These are phyloP conservation scores for Chaetodon auriga DNA, from an alignment of 2,113 vertebrate species.

Conservation along the genomic window DNA sequence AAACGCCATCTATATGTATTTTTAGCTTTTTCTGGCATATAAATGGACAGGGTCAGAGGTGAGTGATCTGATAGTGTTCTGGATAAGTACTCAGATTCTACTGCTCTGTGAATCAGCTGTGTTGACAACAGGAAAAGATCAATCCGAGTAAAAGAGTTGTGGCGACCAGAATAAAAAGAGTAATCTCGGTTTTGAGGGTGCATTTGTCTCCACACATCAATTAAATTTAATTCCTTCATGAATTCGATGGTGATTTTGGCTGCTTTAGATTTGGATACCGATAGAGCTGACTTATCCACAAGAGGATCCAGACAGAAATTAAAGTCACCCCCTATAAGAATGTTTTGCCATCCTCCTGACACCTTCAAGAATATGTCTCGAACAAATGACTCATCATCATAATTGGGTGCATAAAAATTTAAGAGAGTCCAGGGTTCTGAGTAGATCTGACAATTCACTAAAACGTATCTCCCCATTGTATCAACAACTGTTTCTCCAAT, in stretches of 20 bases:
- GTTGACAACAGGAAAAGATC: neutral
- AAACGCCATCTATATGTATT: neutral
- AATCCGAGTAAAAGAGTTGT: neutral
- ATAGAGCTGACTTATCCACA: constrained; percentile 18
- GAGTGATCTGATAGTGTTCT: neutral
- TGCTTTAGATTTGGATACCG: neutral
- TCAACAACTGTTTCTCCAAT: neutral
- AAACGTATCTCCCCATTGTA: neutral
- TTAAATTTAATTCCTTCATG: constrained; percentile 22
- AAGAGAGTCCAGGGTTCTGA: constrained; percentile 13
- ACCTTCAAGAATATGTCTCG: constrained; percentile 5
- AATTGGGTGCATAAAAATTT: neutral
- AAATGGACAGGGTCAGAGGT: neutral
- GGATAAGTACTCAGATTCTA: neutral
- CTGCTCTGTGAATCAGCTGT: neutral
- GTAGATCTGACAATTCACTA: constrained; percentile 11
- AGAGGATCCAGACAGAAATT: constrained; percentile 28
- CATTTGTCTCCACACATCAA: constrained; percentile 21
- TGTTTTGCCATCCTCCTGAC: neutral
- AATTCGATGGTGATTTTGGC: constrained; percentile 13
- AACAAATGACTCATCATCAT: constrained; percentile 10
- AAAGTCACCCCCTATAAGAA: constrained; percentile 1
- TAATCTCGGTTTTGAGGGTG: neutral
- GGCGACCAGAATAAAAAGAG: neutral
- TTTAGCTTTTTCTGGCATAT: neutral